Percentiles rank a stretch among this genome's conserved stretches.
These are phyloP conservation scores for Salvelinus namaycush DNA, from an alignment of 2,113 vertebrate species.

Conservation along the genomic window DNA sequence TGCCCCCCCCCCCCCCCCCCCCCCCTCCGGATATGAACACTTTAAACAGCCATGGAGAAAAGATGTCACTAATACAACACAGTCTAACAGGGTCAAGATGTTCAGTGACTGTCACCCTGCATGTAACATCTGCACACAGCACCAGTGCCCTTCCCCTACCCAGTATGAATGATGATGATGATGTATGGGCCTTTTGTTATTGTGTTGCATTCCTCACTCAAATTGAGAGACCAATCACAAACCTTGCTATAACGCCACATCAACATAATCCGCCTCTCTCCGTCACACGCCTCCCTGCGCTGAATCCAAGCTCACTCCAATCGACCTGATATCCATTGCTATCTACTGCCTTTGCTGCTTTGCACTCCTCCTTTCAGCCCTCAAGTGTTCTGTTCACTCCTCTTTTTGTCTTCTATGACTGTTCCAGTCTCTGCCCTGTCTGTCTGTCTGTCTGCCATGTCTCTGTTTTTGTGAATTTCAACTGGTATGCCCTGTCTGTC, in stretches of 20 bases:
- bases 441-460: not conserved
- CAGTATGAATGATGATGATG: slow-evolving; percentile 4
- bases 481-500: slow-evolving; percentile 3
- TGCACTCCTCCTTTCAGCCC: slow-evolving; percentile 16
- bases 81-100: slow-evolving; percentile 31
- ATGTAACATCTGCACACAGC: slow-evolving; percentile 40
- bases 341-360: slow-evolving; percentile 36
- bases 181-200: slow-evolving; percentile 34
- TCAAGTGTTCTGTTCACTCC: slow-evolving; percentile 11
- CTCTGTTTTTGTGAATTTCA: slow-evolving; percentile 2
- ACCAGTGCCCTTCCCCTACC: not conserved
- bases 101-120: slow-evolving; percentile 45
- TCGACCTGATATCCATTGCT: slow-evolving; percentile 12
- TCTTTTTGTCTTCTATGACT: slow-evolving; percentile 9
- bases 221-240: slow-evolving; percentile 58
- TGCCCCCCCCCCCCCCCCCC: not conserved
- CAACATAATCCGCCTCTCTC: slow-evolving; percentile 5
- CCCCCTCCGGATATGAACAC: not conserved
- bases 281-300: not conserved
- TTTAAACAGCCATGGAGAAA: slow-evolving; percentile 65
- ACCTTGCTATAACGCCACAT: slow-evolving; percentile 33
- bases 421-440: slow-evolving; percentile 21
- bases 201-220: slow-evolving; percentile 44
- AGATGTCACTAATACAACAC: slow-evolving; percentile 36
- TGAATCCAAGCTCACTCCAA: not conserved